phyloP scores from a whole-genome alignment of 1,140 invertebrate species.

The Vanessa atalanta region DNA sequence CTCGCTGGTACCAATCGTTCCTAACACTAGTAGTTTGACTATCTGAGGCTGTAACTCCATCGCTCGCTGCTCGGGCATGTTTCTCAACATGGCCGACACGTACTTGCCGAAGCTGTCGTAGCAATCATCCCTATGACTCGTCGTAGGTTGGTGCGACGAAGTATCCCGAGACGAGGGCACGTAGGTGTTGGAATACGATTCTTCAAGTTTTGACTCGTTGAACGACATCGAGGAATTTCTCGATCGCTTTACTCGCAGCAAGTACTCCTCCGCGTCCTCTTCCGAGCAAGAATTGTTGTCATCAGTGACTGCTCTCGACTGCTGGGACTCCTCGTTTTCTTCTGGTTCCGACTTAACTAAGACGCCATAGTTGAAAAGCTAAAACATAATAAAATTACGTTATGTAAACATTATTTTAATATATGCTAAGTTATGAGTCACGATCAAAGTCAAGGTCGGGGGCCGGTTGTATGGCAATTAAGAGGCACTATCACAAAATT shows the following conservation, averaged over 20 bases:
- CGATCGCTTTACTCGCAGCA: neutral
- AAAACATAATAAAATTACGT: neutral
- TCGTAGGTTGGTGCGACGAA: neutral
- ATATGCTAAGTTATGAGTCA: constrained; percentile 4
- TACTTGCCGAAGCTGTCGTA: constrained; percentile 52
- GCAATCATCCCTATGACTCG: constrained; percentile 33
- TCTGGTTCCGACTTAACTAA: neutral
- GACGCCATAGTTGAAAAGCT: neutral
- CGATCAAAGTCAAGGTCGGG: constrained; percentile 24
- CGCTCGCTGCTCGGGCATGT: constrained; percentile 44
- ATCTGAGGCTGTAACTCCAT: constrained; percentile 50
- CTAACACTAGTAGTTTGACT: constrained; percentile 42
- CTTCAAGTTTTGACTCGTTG: neutral
- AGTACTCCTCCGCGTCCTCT: neutral
- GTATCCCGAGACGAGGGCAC: neutral
- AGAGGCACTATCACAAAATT: too few relatives aligned
- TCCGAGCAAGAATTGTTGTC: neutral
- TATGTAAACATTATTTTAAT: constrained; percentile 7
- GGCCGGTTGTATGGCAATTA: too few relatives aligned
- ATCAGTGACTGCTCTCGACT: neutral
- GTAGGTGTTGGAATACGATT: neutral
- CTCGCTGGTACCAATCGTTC: neutral
- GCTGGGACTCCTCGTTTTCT: constrained; percentile 4
- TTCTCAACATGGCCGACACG: constrained; percentile 47
- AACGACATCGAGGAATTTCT: neutral